These are phyloP conservation scores for Solenopsis invicta DNA, from an alignment of 1,140 invertebrate genomes.

Conservation along the genomic window DNA sequence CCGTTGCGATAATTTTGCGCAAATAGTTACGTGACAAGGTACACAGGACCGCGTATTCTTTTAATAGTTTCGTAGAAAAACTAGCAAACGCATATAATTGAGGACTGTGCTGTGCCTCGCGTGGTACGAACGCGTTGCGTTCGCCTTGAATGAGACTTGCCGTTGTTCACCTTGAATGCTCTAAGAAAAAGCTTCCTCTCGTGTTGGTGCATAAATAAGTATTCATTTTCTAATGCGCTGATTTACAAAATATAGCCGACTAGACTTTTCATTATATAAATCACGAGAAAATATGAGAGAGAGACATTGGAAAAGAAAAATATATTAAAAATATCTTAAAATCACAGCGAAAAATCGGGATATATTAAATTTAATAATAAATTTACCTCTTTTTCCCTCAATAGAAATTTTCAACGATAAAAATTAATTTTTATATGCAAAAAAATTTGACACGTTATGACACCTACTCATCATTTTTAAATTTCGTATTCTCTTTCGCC, in stretches of 20 bases:
- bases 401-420: not conserved
- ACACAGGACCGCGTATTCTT: not conserved
- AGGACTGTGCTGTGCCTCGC: not conserved
- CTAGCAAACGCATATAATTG: constrained; percentile 24
- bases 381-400: not conserved
- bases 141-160: constrained; percentile 64
- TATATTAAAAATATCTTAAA: constrained; percentile 13
- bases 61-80: constrained; percentile 40
- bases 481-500: not conserved
- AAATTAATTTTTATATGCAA: not conserved
- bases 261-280: not conserved
- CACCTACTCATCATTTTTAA: not conserved
- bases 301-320: not conserved
- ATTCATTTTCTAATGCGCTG: constrained; percentile 28
- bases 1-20: not conserved
- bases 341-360: not conserved
- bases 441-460: not conserved
- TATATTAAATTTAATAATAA: not conserved
- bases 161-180: constrained; percentile 74
- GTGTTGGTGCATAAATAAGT: constrained; percentile 53
- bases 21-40: not conserved
- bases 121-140: constrained; percentile 16
- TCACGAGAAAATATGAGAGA: not conserved
- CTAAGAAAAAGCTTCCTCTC: constrained; percentile 66
- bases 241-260: constrained; percentile 27